Base-by-base conservation (phyloP, 53 echinoderm and acorn worm species). In the Antedon mediterranea region DNA sequence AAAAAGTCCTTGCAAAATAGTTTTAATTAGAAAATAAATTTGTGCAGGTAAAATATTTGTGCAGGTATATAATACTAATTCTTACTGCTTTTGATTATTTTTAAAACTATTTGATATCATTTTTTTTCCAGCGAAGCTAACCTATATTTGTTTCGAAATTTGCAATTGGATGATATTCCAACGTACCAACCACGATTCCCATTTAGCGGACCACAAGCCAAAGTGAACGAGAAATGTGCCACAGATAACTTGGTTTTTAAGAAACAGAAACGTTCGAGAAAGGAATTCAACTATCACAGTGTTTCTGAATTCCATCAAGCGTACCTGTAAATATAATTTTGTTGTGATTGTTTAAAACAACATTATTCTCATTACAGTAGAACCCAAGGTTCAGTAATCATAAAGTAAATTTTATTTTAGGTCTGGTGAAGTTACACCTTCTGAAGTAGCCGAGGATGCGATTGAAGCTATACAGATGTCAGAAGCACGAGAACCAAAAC, bases 361-460 rank as follows among this genome's bases (percentile, higher is more conserved):
- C n/a, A n/a, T n/a, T n/a, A n/a, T n/a, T n/a, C n/a, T n/a, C n/a
- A n/a, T n/a, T n/a, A n/a, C n/a, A n/a, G n/a, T n/a, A n/a, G n/a
- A n/a, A n/a, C n/a, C n/a, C n/a, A n/a, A n/a, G n/a, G n/a, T n/a
- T n/a, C n/a, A n/a, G n/a, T n/a, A n/a, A n/a, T n/a, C n/a, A n/a
- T n/a, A n/a, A n/a, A n/a, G n/a, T n/a, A n/a, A n/a, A n/a, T n/a
- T n/a, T n/a, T n/a, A n/a, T n/a, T n/a, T n/a, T n/a, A 93, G 93
- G 71, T 72, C 84, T 42, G 90, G 90, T 23, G 82, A 57, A 30
- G 79, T 86, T 11, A 93, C 90, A 3, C 93, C 93, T 6, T 76
- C 79, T 29, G 90, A 90, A 29, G 88, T 93, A 13, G 90, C 90
- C 3, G 86, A 90, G 42, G 77, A 78, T 26, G 85, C 84, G 0